phyloP scores from a whole-genome alignment of 2,888 invertebrate species.

The Osedax fenrisi region DNA sequence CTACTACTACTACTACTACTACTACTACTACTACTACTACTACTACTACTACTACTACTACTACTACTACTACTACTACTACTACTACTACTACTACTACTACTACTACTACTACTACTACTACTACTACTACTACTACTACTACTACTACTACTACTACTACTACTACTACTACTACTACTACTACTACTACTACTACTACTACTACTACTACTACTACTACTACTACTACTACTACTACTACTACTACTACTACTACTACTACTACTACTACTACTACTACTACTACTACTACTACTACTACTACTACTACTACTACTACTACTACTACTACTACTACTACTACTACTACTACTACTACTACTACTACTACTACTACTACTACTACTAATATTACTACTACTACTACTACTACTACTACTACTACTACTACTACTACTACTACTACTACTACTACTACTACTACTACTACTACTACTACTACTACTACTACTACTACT shows the following conservation, averaged over 20 bases:
- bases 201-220: constrained; percentile 12
- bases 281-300: constrained; percentile 6
- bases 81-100: constrained; percentile 11
- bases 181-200: constrained; percentile 17
- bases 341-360: constrained; percentile 5
- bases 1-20: constrained; percentile 10
- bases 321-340: constrained; percentile 13
- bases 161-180: constrained; percentile 15
- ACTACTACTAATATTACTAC: no score
- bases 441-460: background rate
- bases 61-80: constrained; percentile 12
- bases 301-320: background rate
- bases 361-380: background rate
- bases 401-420: background rate
- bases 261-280: constrained; percentile 9
- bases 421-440: background rate
- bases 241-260: constrained; percentile 5
- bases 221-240: background rate
- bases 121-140: constrained; percentile 18
- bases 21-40: constrained; percentile 18
- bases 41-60: constrained; percentile 9
- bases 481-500: background rate
- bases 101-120: constrained; percentile 9
- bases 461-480: background rate
- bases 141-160: constrained; percentile 7